Evolutionary conservation across 2,797 vertebrate species (phyloP).

Genomic region (Silurus lanzhouensis): DNA sequence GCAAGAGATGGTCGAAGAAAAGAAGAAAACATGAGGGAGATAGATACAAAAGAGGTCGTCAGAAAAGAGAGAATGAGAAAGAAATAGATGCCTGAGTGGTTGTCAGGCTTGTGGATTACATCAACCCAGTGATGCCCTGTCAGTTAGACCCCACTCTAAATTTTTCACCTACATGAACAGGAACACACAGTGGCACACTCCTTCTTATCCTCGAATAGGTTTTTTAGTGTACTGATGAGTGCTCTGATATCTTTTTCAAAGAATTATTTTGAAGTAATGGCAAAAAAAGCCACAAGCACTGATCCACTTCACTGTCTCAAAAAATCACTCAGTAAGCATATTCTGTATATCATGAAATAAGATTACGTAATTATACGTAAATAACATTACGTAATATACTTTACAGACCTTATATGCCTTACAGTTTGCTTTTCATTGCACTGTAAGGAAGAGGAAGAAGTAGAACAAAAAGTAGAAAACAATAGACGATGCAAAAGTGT

Average conservation of each 20-base stretch:
- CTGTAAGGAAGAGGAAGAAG: too few species aligned
- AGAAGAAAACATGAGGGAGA: not conserved
- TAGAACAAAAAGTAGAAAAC: too few species aligned
- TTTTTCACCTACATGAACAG: conserved; percentile 17
- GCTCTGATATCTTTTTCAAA: conserved; percentile 6
- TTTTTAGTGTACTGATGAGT: conserved; percentile 11
- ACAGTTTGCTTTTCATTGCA: too few species aligned
- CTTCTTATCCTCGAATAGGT: not conserved
- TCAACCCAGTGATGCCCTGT: conserved; percentile 30
- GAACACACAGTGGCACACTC: not conserved
- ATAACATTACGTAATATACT: not conserved
- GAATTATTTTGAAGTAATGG: not conserved
- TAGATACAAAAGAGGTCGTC: too few species aligned
- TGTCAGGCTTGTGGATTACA: conserved; percentile 18
- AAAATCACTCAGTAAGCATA: not conserved
- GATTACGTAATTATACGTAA: too few species aligned
- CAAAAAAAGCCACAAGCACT: not conserved
- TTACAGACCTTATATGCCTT: too few species aligned
- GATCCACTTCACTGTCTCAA: not conserved
- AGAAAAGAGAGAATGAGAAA: conserved; percentile 17
- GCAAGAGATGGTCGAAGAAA: not conserved
- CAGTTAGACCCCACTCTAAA: conserved; percentile 14
- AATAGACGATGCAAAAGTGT: too few species aligned
- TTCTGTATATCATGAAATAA: not conserved
- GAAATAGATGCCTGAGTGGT: conserved; percentile 31